phyloP scores from a whole-genome alignment of 2,113 vertebrate genomes.

The Pangasianodon gigas region DNA sequence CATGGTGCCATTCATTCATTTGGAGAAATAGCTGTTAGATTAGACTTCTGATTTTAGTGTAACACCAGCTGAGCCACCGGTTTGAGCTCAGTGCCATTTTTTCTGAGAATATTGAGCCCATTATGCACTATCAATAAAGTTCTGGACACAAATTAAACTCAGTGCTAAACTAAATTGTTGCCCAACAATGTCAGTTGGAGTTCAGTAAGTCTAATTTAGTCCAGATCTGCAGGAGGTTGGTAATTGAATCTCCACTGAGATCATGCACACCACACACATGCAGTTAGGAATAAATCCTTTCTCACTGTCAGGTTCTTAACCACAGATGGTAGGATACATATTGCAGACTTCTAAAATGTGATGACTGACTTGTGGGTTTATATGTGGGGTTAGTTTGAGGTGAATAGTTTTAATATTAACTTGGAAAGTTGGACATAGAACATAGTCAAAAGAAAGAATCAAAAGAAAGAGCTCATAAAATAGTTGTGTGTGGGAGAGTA shows the following conservation, averaged over 20 bases:
- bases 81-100: not conserved
- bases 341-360: not conserved
- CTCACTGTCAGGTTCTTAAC: not conserved
- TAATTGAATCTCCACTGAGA: not conserved
- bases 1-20: no score
- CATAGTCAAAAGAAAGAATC: not conserved
- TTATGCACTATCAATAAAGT: not conserved
- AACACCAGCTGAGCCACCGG: not conserved
- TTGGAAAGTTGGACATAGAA: not conserved
- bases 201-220: not conserved
- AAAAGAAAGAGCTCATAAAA: not conserved
- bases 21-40: not conserved
- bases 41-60: not conserved
- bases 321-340: not conserved
- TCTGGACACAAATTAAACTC: not conserved
- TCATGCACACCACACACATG: not conserved
- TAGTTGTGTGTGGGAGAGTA: not conserved
- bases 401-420: not conserved
- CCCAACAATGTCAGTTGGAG: not conserved
- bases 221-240: not conserved
- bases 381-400: not conserved
- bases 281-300: not conserved
- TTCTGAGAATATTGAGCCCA: no score
- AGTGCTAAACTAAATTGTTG: not conserved
- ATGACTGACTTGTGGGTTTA: not conserved